phyloP scores from a whole-genome alignment of 2,113 vertebrate genomes.

The human region GRCh38 chr4:183960001-183960500 shows the following conservation, averaged over 20 bases:
- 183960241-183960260: slow-evolving; percentile 93
- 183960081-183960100: slow-evolving; percentile 87
- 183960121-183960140: slow-evolving; percentile 88
- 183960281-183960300: slow-evolving; percentile 86
- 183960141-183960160: slow-evolving; percentile 89
- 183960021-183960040: slow-evolving; percentile 84
- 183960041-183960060: slow-evolving; percentile 81
- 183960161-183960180: slow-evolving; percentile 86
- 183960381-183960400: slow-evolving; percentile 66
- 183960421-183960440: slow-evolving; percentile 63
- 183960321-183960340: slow-evolving; percentile 83
- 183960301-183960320: slow-evolving; percentile 84
- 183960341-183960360: slow-evolving; percentile 83
- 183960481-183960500: slow-evolving; percentile 62
- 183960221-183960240: slow-evolving; percentile 93
- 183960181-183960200: slow-evolving; percentile 89
- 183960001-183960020: slow-evolving; percentile 76
- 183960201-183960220: slow-evolving; percentile 98
- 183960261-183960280: slow-evolving; percentile 91
- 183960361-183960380: slow-evolving; percentile 62
- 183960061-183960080: slow-evolving; percentile 80
- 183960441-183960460: slow-evolving; percentile 51
- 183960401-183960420: slow-evolving; percentile 64
- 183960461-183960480: slow-evolving; percentile 64
- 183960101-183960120: slow-evolving; percentile 92